Evolutionary conservation across 2,888 invertebrate genomes (phyloP).

Genomic region (Pharmacophagus antenor): DNA sequence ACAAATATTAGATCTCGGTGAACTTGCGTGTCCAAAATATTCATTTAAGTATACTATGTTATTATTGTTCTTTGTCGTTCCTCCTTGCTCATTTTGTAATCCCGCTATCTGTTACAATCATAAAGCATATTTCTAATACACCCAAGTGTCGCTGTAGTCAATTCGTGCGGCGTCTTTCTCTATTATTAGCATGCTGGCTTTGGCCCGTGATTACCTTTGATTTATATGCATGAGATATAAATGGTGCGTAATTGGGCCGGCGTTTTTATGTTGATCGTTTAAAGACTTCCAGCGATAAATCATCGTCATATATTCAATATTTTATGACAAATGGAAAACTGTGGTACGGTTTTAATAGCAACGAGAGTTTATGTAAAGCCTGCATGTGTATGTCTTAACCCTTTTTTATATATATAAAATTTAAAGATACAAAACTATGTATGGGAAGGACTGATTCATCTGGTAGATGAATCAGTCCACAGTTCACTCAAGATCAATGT

Average conservation of each 20-base stretch:
- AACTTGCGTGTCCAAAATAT: neutral
- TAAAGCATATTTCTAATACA: constrained; percentile 15
- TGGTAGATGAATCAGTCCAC: too few relatives aligned
- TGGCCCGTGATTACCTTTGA: constrained; percentile 57
- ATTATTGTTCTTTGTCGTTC: neutral
- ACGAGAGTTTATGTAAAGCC: constrained; percentile 34
- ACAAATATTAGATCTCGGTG: too few relatives aligned
- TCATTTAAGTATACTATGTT: neutral
- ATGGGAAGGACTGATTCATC: too few relatives aligned
- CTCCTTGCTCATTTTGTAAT: neutral
- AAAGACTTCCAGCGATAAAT: constrained; percentile 55
- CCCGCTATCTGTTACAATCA: neutral
- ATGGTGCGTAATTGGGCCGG: constrained; percentile 65
- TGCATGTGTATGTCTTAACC: constrained; percentile 7
- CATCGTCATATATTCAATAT: constrained; percentile 48
- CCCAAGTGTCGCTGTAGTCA: constrained; percentile 39
- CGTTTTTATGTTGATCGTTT: constrained; percentile 58
- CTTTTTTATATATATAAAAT: neutral
- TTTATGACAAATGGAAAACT: constrained; percentile 39
- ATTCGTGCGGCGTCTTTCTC: constrained; percentile 39
- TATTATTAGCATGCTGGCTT: constrained; percentile 57
- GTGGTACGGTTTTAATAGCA: constrained; percentile 33
- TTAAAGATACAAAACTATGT: neutral
- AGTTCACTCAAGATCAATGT: too few relatives aligned
- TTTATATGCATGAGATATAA: constrained; percentile 74